Evolutionary conservation across 2,797 vertebrate species (phyloP).

Genomic region (Sebastes cheni): DNA sequence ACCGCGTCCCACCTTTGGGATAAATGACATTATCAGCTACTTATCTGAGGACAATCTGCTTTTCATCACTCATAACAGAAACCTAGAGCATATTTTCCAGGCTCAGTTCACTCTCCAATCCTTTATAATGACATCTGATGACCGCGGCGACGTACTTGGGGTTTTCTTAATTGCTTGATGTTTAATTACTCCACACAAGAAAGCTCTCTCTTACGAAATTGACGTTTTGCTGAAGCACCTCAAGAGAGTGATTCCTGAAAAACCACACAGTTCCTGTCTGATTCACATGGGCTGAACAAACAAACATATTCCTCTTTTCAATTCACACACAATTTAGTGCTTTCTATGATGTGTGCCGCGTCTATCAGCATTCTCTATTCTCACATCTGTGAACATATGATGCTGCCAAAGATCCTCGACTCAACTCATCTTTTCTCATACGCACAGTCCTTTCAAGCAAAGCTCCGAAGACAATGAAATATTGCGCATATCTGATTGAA

Average conservation of each 20-base stretch:
- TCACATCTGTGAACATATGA: slow-evolving; percentile 45
- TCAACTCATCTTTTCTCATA: slow-evolving; percentile 48
- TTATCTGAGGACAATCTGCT: slow-evolving; percentile 56
- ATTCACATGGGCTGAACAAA: slow-evolving; percentile 42
- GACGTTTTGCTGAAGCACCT: slow-evolving; percentile 14
- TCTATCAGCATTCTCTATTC: slow-evolving; percentile 32
- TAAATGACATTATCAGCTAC: slow-evolving; percentile 69
- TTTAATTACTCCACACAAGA: slow-evolving; percentile 18
- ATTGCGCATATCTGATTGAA: slow-evolving; percentile 65
- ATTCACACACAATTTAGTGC: slow-evolving; percentile 43
- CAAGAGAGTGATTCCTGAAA: slow-evolving; percentile 12
- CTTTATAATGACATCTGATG: slow-evolving; percentile 4
- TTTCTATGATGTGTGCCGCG: slow-evolving; percentile 31
- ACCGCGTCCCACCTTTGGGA: slow-evolving; percentile 63
- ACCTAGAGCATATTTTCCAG: slow-evolving; percentile 28
- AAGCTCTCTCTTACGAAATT: slow-evolving; percentile 7
- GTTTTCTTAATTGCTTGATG: slow-evolving; percentile 30
- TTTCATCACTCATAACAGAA: slow-evolving; percentile 46
- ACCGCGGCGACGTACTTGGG: neutral
- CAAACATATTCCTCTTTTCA: slow-evolving; percentile 38
- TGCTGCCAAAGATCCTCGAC: slow-evolving; percentile 39
- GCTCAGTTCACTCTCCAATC: neutral
- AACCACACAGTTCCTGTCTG: slow-evolving; percentile 9
- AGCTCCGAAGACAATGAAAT: slow-evolving; percentile 64
- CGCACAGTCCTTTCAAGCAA: slow-evolving; percentile 49